Conservation (phyloP, 1,140 invertebrate genomes). For the Argopecten irradians region DNA sequence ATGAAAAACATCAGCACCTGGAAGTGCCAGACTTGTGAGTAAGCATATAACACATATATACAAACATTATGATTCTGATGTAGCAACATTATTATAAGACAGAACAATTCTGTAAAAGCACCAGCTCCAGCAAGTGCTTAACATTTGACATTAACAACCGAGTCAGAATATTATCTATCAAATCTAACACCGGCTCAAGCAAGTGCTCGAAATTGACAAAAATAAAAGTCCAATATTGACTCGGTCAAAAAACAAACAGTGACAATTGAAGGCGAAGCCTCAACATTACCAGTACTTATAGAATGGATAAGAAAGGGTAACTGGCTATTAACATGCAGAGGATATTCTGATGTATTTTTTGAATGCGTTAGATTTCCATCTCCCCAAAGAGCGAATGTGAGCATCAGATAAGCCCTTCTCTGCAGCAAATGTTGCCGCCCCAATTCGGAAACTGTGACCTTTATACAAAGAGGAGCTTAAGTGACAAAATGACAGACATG, state of each 20-base stretch:
- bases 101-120: too few relatives aligned
- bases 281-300: too few relatives aligned
- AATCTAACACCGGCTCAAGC: not conserved
- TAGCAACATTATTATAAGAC: too few relatives aligned
- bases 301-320: too few relatives aligned
- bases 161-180: not conserved
- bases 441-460: conserved; percentile 48
- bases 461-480: conserved; percentile 28
- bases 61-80: too few relatives aligned
- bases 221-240: not conserved
- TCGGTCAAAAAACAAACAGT: not conserved
- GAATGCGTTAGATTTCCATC: conserved; percentile 43
- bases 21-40: too few relatives aligned
- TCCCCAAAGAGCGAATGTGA: conserved; percentile 35
- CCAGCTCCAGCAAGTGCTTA: too few relatives aligned
- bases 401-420: conserved; percentile 35
- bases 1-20: too few relatives aligned
- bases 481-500: not conserved
- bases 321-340: not conserved
- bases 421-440: conserved; percentile 43
- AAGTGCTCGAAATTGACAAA: not conserved
- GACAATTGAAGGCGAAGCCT: not conserved
- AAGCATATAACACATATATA: too few relatives aligned
- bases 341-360: conserved; percentile 27
- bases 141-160: not conserved